phyloP scores from a whole-genome alignment of 1,140 invertebrate genomes.

The Planococcus citri region DNA sequence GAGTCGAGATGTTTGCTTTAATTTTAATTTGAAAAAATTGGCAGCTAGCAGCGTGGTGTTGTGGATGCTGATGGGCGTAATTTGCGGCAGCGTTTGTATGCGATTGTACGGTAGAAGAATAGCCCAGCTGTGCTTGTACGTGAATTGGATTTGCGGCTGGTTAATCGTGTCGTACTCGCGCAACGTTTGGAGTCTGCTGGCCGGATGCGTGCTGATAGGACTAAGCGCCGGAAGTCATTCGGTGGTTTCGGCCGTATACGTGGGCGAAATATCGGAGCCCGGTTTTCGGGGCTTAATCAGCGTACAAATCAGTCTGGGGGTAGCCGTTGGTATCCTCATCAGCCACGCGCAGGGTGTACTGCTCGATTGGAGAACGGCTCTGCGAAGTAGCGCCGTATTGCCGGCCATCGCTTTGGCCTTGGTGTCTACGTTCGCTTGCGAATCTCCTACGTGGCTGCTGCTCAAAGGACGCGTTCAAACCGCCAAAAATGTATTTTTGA shows the following conservation, averaged over 20 bases:
- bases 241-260: not conserved
- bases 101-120: not conserved
- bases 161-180: not conserved
- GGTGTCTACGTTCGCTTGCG: not conserved
- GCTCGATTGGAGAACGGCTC: not conserved
- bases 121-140: not conserved
- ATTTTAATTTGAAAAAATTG: too few species aligned
- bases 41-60: not conserved
- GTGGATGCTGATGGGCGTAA: not conserved
- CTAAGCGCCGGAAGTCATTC: not conserved
- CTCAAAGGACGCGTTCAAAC: not conserved
- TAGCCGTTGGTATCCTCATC: not conserved
- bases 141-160: not conserved
- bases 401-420: not conserved
- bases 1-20: not conserved
- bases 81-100: not conserved
- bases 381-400: not conserved
- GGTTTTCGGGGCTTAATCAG: not conserved
- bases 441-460: not conserved
- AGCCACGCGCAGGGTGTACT: not conserved
- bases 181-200: not conserved
- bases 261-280: conserved; percentile 1
- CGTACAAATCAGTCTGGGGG: not conserved
- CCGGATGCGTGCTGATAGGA: not conserved
- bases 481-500: not conserved